phyloP scores from a whole-genome alignment of 2,113 vertebrate genomes.

The Apteryx mantelli region DNA sequence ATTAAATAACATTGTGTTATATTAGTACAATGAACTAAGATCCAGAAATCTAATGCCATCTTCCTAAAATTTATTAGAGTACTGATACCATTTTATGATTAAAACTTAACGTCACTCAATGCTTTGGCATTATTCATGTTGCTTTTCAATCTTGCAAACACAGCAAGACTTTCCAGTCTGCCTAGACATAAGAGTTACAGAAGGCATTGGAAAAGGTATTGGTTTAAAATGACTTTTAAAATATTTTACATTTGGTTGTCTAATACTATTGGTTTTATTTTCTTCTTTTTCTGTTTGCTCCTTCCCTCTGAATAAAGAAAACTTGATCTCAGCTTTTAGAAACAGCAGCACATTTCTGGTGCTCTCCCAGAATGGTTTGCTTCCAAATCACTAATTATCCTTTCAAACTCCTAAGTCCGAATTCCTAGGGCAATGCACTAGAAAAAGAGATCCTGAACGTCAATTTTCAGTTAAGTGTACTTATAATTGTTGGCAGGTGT shows the following conservation, averaged over 20 bases:
- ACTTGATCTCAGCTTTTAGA: neutral
- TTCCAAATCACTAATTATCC: neutral
- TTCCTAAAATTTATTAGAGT: neutral
- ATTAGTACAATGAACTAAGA: neutral
- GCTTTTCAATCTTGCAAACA: constrained; percentile 5
- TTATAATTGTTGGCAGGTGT: neutral
- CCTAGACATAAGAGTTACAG: neutral
- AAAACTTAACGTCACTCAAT: neutral
- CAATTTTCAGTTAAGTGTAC: neutral
- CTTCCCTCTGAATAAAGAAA: neutral
- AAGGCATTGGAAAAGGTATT: neutral
- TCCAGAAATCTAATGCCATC: neutral
- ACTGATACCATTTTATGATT: neutral
- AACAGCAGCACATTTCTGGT: neutral
- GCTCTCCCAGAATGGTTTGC: neutral
- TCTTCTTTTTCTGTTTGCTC: neutral
- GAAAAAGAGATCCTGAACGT: neutral
- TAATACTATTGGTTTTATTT: neutral
- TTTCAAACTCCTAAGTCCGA: neutral
- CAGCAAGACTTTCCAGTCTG: neutral
- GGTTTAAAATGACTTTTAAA: neutral
- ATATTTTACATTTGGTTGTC: neutral
- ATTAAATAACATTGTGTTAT: neutral
- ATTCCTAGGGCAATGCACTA: neutral
- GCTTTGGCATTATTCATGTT: neutral